Percentiles rank a stretch among this genome's conserved stretches.
phyloP scores from a whole-genome alignment of 1,140 invertebrate species.

The Andrena cerasifolii region DNA sequence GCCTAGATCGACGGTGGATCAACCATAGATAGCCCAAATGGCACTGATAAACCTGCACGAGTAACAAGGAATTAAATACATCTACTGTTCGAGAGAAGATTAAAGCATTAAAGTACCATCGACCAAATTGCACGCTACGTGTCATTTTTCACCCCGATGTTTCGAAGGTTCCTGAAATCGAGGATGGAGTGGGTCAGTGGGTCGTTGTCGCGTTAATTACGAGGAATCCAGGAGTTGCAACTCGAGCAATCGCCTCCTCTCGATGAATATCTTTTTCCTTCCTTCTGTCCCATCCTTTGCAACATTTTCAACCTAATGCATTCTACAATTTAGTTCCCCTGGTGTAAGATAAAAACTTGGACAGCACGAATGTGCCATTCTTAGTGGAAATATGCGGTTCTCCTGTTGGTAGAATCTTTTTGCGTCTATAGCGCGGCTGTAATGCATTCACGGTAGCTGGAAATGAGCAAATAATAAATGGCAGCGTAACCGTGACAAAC shows the following conservation, averaged over 20 bases:
- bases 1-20: background rate
- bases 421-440: background rate
- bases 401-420: background rate
- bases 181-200: conserved; percentile 76
- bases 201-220: conserved; percentile 77
- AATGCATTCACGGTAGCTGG: too few species aligned
- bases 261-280: conserved; percentile 24
- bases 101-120: too few species aligned
- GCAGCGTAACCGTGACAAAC: background rate
- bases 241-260: conserved; percentile 48
- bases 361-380: background rate
- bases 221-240: conserved; percentile 67
- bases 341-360: too few species aligned
- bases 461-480: background rate
- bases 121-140: too few species aligned
- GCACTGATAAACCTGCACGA: background rate
- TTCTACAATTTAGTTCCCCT: background rate
- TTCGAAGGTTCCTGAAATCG: conserved; percentile 60
- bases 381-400: background rate
- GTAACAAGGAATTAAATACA: background rate
- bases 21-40: background rate
- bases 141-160: conserved; percentile 2
- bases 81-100: background rate
- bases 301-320: background rate
- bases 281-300: too few species aligned